Percentiles rank a stretch among this genome's conserved stretches.
phyloP scores from a whole-genome alignment of 2,888 invertebrate species.

The Ecliptopera silaceata region DNA sequence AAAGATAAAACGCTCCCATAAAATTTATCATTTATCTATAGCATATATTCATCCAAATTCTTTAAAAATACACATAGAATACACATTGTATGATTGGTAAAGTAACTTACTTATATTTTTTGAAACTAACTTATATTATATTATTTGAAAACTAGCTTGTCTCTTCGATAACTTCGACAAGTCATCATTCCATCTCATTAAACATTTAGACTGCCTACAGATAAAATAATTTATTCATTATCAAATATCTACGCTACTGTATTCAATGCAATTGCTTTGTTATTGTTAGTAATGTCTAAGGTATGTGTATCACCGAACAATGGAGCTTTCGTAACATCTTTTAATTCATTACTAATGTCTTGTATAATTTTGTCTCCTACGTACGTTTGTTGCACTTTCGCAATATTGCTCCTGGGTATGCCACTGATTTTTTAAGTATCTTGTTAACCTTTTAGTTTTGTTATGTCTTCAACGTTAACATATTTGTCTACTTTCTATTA shows the following conservation, averaged over 20 bases:
- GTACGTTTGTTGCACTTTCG: conserved; percentile 40
- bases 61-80: no score
- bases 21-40: no score
- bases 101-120: no score
- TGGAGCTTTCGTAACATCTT: conserved; percentile 55
- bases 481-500: not conserved
- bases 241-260: conserved; percentile 17
- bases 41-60: no score
- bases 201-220: conserved; percentile 2
- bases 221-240: conserved; percentile 15
- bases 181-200: conserved; percentile 7
- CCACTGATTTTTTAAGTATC: conserved; percentile 16
- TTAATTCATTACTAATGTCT: conserved; percentile 61
- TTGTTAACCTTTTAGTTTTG: conserved; percentile 17
- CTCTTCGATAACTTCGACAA: not conserved
- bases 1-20: no score
- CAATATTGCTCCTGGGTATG: conserved; percentile 19
- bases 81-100: no score
- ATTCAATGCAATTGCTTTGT: conserved; percentile 22
- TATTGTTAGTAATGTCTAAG: conserved; percentile 7
- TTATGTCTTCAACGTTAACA: not conserved
- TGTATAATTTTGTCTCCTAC: conserved; percentile 69
- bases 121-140: no score
- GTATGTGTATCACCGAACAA: conserved; percentile 62
- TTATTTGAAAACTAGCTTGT: no score